Conservation (phyloP, 2,888 invertebrate species). For the Brenthis ino region DNA sequence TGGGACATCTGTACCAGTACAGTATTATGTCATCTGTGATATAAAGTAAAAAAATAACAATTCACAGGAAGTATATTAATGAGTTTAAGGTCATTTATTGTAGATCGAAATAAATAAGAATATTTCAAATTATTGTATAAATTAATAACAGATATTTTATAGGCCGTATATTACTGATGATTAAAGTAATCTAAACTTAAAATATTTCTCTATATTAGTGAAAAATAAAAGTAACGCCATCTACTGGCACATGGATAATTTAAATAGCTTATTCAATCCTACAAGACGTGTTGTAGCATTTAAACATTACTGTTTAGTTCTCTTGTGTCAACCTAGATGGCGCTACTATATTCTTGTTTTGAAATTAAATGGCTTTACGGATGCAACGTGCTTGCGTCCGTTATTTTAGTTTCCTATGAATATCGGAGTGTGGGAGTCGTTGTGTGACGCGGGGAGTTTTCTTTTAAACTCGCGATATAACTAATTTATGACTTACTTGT, state of each 20-base stretch:
- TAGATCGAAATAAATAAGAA: too few relatives aligned
- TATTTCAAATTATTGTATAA: too few relatives aligned
- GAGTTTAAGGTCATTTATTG: too few relatives aligned
- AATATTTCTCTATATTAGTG: too few relatives aligned
- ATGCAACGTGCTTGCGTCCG: constrained; percentile 32
- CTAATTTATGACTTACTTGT: constrained; percentile 62
- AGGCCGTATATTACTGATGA: too few relatives aligned
- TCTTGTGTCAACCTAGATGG: background rate
- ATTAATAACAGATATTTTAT: too few relatives aligned
- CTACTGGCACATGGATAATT: background rate
- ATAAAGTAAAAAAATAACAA: too few relatives aligned
- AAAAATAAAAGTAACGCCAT: background rate
- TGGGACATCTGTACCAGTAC: too few relatives aligned
- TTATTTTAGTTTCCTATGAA: constrained; percentile 64
- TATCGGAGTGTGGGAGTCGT: constrained; percentile 50
- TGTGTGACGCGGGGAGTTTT: constrained; percentile 48
- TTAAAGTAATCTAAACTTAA: too few relatives aligned
- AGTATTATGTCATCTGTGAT: too few relatives aligned
- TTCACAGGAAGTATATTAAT: too few relatives aligned
- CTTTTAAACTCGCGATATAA: constrained; percentile 67
- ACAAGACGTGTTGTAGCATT: background rate
- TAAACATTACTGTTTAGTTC: background rate
- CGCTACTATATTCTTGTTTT: constrained; percentile 9
- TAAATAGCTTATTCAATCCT: too few relatives aligned
- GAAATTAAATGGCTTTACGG: constrained; percentile 15